Evolutionary conservation across 2,113 vertebrate genomes (phyloP).

Genomic region (Rhagologus leucostigma): DNA sequence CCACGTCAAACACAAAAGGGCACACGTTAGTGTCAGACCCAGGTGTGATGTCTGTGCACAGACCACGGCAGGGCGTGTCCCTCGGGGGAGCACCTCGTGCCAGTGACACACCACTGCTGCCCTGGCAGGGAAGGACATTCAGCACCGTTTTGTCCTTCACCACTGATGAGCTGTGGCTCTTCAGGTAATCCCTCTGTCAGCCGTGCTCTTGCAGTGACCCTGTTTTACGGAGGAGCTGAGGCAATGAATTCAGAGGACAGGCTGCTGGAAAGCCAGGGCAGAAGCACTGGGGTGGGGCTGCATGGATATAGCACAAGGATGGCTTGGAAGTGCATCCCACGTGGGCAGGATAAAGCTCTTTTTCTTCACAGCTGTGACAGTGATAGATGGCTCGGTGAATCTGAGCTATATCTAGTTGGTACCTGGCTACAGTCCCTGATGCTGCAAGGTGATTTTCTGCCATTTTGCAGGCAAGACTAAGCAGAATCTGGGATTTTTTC

Average conservation of each 20-base stretch:
- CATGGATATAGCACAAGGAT: not conserved
- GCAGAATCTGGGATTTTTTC: not conserved
- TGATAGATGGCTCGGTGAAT: slow-evolving; percentile 31
- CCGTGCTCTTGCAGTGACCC: not conserved
- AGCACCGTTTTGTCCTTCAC: not conserved
- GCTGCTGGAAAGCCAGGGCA: not conserved
- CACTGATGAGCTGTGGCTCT: not conserved
- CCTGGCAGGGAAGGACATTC: not conserved
- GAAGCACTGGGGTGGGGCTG: not conserved
- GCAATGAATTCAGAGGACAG: slow-evolving; percentile 34
- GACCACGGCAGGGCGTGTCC: not conserved
- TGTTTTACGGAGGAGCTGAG: slow-evolving; percentile 1
- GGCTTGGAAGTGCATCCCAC: not conserved
- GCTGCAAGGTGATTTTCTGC: slow-evolving; percentile 53
- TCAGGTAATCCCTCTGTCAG: not conserved
- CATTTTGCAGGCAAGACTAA: slow-evolving; percentile 9
- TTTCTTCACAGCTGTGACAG: slow-evolving; percentile 14
- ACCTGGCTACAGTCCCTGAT: slow-evolving; percentile 47
- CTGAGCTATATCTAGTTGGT: slow-evolving; percentile 32
- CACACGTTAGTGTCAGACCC: not conserved
- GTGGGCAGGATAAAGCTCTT: slow-evolving; percentile 3
- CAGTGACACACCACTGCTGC: not conserved
- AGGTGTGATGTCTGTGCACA: not conserved
- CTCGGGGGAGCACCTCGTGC: not conserved
- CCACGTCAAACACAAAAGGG: not conserved